Evolutionary conservation across 2,888 invertebrate species (phyloP), one percentile per base, ranked within the genome.

Genomic region (Lymantria dispar): DNA sequence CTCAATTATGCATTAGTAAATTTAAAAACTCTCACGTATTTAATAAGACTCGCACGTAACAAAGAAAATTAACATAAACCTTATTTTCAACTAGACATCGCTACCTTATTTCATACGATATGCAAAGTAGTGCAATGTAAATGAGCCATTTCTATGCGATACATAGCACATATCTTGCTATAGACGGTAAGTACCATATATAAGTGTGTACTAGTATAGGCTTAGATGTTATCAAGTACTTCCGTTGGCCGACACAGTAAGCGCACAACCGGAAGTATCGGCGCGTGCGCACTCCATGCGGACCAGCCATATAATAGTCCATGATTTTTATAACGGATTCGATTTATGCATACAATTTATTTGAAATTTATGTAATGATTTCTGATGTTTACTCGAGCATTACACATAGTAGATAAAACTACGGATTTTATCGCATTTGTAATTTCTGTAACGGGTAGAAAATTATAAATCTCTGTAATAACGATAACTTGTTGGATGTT

Each of bases 201-300:
- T 59, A 62, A 62, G 64, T 40, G 13, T 9, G 11, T 11, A 11
- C 62, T 56, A 58, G 58, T 37, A 59, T 43, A 56, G 50, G 56
- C 63, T 63, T 75, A 75, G 85, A 86, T 85, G 64, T 71, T 79
- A 86, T 84, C 84, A 62, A 60, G 70, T 56, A 72, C 80, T 85
- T 87, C 87, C 87, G 83, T 79, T 60, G 37, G 48, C 59, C 62
- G 58, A 68, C 60, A 80, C 80, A 79, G 80, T 78, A 74, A 73
- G 72, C 70, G 45, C 62, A 62, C 59, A 59, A 60, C 70, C 87
- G 87, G 88, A 88, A 84, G 80, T 69, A 59, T 50, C 69, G 80
- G 84, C 87, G 84, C 87, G 87, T 85, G 88, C 85, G 80, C 76
- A 65, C 71, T 64, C 73, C 77, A 74, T 72, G 77, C 75, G 69